Percentiles rank a stretch among this genome's conserved stretches.
These are phyloP conservation scores for Gymnothorax javanicus DNA, from an alignment of 2,797 vertebrate genomes.

Conservation along the genomic window DNA sequence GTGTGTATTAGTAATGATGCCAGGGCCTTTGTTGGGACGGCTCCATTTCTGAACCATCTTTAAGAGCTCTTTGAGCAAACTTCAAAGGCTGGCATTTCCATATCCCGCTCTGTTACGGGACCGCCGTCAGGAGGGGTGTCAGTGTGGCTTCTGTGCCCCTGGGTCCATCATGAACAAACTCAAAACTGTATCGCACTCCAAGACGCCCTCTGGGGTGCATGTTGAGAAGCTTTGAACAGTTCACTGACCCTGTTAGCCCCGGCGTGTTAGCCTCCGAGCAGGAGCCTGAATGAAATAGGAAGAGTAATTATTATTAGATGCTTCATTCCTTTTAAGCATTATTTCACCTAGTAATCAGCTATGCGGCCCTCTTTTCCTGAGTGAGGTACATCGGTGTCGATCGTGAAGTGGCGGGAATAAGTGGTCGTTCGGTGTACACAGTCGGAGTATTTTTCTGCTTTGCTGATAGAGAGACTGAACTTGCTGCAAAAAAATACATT, in stretches of 20 bases:
- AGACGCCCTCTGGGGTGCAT: not conserved
- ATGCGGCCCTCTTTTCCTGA: not conserved
- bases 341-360: not conserved
- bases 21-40: too few relatives aligned
- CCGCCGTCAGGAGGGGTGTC: too few relatives aligned
- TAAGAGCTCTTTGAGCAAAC: conserved; percentile 1
- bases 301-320: conserved; percentile 50
- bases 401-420: not conserved
- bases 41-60: not conserved
- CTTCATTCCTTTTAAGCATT: conserved; percentile 15
- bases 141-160: too few relatives aligned
- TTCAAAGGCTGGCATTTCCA: not conserved
- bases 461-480: not conserved
- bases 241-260: conserved; percentile 33
- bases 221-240: not conserved
- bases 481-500: too few relatives aligned
- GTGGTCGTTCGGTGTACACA: conserved; percentile 31
- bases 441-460: not conserved
- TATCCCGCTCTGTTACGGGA: not conserved
- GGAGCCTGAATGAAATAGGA: conserved; percentile 12
- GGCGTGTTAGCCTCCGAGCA: conserved; percentile 45
- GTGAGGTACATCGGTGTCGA: not conserved
- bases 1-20: not conserved
- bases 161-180: not conserved
- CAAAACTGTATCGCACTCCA: not conserved